Evolutionary conservation across 2,888 invertebrate species (phyloP).

Genomic region (Caenorhabditis sp.): DNA sequence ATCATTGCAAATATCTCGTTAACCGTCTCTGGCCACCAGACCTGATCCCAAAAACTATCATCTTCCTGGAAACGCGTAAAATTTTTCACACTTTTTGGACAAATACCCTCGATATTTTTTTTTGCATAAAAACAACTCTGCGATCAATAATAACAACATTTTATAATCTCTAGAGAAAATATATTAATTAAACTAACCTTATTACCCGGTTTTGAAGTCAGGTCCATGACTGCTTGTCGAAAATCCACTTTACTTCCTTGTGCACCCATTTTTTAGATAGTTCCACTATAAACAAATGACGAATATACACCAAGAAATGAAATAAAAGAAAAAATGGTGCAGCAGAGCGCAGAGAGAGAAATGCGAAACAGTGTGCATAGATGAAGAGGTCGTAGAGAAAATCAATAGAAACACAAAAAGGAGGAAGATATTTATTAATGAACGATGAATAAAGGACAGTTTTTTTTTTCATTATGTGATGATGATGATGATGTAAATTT

Average conservation of each 20-base stretch:
- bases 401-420: background rate
- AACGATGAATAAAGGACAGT: no score
- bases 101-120: no score
- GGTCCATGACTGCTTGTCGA: constrained; percentile 94
- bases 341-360: background rate
- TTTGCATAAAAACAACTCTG: no score
- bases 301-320: background rate
- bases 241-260: constrained; percentile 97
- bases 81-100: background rate
- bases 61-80: constrained; percentile 75
- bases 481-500: background rate
- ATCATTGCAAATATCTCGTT: constrained; percentile 95
- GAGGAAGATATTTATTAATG: background rate
- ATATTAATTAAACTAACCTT: constrained; percentile 11
- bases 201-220: constrained; percentile 86
- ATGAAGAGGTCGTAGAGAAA: background rate
- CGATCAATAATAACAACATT: background rate
- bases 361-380: background rate
- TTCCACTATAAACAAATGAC: constrained; percentile 3
- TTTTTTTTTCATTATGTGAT: no score
- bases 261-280: constrained; percentile 84
- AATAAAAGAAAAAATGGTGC: background rate
- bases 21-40: constrained; percentile 94
- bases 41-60: constrained; percentile 96
- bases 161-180: no score